Percentiles rank a stretch among this genome's conserved stretches.
These are phyloP conservation scores for Benitochromis conjunctus DNA, from an alignment of 2,113 vertebrate genomes.

Conservation along the genomic window DNA sequence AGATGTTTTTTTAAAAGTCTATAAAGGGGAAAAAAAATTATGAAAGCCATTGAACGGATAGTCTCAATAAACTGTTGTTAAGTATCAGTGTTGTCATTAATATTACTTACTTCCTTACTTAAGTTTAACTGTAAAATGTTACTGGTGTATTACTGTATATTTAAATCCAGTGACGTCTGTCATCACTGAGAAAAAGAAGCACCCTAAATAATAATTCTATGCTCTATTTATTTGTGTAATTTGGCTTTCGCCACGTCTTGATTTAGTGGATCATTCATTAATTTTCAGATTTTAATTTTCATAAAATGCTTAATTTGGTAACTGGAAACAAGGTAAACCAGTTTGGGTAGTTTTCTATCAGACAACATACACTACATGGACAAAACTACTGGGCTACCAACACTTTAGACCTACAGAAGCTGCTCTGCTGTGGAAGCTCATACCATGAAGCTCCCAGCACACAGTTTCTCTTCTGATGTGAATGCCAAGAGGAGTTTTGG, in stretches of 20 bases:
- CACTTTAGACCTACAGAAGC: not conserved
- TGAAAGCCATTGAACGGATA: not conserved
- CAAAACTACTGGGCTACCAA: not conserved
- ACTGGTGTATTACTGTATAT: not conserved
- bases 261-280: not conserved
- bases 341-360: not conserved
- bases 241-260: not conserved
- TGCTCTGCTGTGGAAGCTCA: not conserved
- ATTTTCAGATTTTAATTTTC: not conserved
- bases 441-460: not conserved
- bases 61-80: not conserved
- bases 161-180: not conserved
- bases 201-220: not conserved
- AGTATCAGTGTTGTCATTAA: not conserved
- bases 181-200: not conserved
- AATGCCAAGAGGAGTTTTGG: not conserved
- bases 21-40: not conserved
- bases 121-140: not conserved
- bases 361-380: not conserved
- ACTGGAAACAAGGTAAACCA: not conserved
- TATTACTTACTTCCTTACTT: not conserved
- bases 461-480: not conserved
- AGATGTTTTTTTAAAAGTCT: not conserved
- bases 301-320: not conserved
- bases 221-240: not conserved